A percentile compares a stretch with the other conserved stretches of the same genome.
These are phyloP conservation scores for Gryllus longicercus DNA, from an alignment of 2,888 invertebrate species.

Conservation along the genomic window DNA sequence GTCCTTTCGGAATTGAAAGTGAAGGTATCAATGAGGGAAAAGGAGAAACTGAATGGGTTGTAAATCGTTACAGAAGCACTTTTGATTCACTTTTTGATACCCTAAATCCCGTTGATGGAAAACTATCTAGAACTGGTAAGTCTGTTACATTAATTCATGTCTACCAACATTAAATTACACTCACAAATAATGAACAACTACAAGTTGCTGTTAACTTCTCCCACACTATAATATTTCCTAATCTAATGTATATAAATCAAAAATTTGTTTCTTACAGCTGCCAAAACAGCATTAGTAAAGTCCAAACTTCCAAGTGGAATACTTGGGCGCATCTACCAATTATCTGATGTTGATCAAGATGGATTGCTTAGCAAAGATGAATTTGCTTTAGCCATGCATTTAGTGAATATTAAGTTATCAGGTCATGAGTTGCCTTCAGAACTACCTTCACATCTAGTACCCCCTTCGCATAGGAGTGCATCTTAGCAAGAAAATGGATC, in stretches of 20 bases:
- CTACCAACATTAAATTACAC: no score
- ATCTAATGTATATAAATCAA: no score
- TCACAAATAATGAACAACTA: no score
- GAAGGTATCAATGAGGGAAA: constrained; percentile 96
- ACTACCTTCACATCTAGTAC: constrained; percentile 85
- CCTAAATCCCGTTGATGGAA: constrained; percentile 85
- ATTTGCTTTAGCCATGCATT: constrained; percentile 96
- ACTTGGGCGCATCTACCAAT: constrained; percentile 96
- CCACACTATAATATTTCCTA: no score
- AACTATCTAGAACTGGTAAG: constrained; percentile 54
- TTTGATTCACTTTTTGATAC: constrained; percentile 80
- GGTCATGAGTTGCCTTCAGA: constrained; percentile 88
- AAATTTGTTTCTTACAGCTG: constrained; percentile 58
- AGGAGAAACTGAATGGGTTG: constrained; percentile 97
- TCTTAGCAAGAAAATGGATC: no score
- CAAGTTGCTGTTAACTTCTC: no score
- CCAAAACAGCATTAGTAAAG: constrained; percentile 94
- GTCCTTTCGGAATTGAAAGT: constrained; percentile 90
- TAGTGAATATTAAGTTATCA: constrained; percentile 85
- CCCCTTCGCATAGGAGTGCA: constrained; percentile 69
- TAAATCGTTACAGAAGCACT: constrained; percentile 78
- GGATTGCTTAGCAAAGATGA: constrained; percentile 94
- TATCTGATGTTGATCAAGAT: constrained; percentile 94
- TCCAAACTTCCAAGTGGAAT: constrained; percentile 97
- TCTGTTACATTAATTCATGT: not conserved